Evolutionary conservation across 2,797 vertebrate genomes (phyloP), one percentile per base, ranked within the genome.

Genomic region (Gila robusta): DNA sequence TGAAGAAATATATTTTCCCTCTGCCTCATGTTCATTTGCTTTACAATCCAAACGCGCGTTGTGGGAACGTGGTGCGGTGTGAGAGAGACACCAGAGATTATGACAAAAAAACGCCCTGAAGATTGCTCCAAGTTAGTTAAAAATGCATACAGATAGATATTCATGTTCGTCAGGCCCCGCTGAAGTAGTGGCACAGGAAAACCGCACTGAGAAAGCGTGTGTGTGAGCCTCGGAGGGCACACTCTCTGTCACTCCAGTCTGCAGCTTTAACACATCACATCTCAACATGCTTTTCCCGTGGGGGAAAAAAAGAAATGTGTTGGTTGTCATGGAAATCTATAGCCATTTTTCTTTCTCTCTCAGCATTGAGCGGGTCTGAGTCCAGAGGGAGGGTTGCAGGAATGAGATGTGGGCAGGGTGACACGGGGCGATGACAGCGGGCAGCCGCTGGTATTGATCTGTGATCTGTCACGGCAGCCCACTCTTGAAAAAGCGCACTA

Each of bases 271-370:
- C 73, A 78, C 74, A 85, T 71, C 73, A 70, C 86, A 78, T 62
- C 67, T 17, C 85, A 82, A 70, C 81, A 67, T 64, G 67, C 67
- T 73, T 82, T 79, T 83, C 70, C 67, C 37, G 1, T 12, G 76
- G 41, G 79, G 49, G 26, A 39, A 72, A 69, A 64, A 88, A 85
- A 86, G 35, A 79, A 85, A 85, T 85, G 19, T 86, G 81, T 74
- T 72, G 83, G 90, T 89, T 84, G 84, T 87, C 85, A 85, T 86
- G 83, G 86, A 89, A 90, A 89, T 88, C 54, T 84, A 67, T 86
- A 71, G 41, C 66, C 62, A 86, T 83, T 78, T 87, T 71, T 87
- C 64, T 49, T 78, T 54, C 11, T 74, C 39, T 86, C 77, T 72
- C 41, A 5, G 23, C 16, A 17, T 81, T 72, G 64, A 84, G 64